Evolutionary conservation across 2,113 vertebrate genomes (phyloP).

Genomic region (Elanus axillaris): DNA sequence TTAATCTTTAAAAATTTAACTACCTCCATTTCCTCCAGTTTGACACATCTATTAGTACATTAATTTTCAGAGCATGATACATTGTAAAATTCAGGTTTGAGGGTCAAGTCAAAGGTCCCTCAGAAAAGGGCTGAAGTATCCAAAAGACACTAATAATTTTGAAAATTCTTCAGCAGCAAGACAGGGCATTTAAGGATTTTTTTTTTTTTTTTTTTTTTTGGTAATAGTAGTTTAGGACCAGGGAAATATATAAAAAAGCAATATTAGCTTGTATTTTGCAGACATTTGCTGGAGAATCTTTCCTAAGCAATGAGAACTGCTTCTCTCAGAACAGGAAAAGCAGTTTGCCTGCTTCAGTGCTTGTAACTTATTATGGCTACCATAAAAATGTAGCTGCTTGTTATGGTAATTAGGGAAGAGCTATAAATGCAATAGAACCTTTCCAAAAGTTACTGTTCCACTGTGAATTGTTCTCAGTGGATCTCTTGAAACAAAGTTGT

Average conservation of each 20-base stretch:
- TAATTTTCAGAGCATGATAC: background rate
- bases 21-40: background rate
- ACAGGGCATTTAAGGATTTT: background rate
- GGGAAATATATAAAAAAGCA: background rate
- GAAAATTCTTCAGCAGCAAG: background rate
- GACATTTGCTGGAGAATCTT: background rate
- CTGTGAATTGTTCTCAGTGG: conserved; percentile 24
- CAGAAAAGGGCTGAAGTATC: background rate
- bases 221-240: background rate
- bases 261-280: background rate
- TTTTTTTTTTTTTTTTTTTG: background rate
- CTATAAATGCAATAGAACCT: conserved; percentile 28
- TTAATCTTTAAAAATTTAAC: background rate
- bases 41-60: background rate
- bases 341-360: background rate
- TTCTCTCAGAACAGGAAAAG: background rate
- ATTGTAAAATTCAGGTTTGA: background rate
- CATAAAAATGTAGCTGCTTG: background rate
- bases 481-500: conserved; percentile 28
- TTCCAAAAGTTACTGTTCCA: conserved; percentile 25
- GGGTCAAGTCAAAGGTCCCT: background rate
- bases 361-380: conserved; percentile 2
- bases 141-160: background rate
- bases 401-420: conserved; percentile 31
- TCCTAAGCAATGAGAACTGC: background rate